Evolutionary conservation across 2,888 invertebrate species (phyloP).

Genomic region (Stenotaenia linearis): DNA sequence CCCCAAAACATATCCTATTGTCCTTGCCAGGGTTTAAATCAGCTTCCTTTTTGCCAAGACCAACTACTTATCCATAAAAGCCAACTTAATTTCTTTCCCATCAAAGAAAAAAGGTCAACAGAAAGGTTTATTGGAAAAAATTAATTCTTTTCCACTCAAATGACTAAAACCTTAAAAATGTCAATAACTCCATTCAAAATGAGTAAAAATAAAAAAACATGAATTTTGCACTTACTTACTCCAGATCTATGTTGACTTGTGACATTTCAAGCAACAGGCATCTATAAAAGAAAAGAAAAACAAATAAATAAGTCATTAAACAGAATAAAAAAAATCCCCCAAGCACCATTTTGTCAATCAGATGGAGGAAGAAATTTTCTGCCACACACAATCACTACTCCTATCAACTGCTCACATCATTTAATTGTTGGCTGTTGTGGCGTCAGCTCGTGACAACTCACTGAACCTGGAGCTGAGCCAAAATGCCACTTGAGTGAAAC

Average conservation of each 20-base stretch:
- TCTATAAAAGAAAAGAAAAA: background rate
- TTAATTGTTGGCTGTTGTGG: background rate
- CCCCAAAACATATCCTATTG: too few relatives aligned
- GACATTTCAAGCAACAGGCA: constrained; percentile 19
- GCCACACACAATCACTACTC: background rate
- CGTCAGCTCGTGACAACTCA: background rate
- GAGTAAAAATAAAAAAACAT: background rate
- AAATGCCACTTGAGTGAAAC: background rate
- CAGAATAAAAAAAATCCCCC: background rate
- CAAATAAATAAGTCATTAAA: background rate
- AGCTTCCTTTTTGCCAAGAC: too few relatives aligned
- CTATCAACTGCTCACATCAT: constrained; percentile 11
- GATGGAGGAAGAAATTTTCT: background rate
- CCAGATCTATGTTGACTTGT: background rate
- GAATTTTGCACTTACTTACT: background rate
- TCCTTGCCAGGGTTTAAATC: too few relatives aligned
- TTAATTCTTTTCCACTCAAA: too few relatives aligned
- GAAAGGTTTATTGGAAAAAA: too few relatives aligned
- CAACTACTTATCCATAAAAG: too few relatives aligned
- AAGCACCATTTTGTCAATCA: constrained; percentile 15
- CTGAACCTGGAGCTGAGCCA: background rate
- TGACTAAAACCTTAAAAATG: too few relatives aligned
- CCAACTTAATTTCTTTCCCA: too few relatives aligned
- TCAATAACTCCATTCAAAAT: background rate
- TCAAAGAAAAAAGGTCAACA: too few relatives aligned